These are phyloP conservation scores for Aphelinus atriplicis DNA, from an alignment of 1,140 invertebrate species.

Conservation along the genomic window DNA sequence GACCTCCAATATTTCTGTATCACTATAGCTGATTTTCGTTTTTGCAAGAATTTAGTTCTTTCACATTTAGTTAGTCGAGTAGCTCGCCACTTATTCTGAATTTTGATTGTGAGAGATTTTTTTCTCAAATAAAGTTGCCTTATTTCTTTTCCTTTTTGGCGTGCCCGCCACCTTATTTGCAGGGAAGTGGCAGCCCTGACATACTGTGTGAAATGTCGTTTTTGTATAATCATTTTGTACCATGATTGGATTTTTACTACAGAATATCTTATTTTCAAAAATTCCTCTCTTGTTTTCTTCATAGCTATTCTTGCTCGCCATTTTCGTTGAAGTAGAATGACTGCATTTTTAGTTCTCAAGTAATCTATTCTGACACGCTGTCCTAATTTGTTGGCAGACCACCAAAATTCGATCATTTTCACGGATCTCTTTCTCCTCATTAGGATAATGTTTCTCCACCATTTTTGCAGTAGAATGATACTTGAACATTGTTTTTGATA, in stretches of 20 bases:
- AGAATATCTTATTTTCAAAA: slow-evolving; percentile 44
- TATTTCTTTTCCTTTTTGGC: slow-evolving; percentile 18
- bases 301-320: slow-evolving; percentile 46
- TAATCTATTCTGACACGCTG: slow-evolving; percentile 47
- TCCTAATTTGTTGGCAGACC: slow-evolving; percentile 49
- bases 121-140: slow-evolving; percentile 45
- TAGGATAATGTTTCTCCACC: slow-evolving; percentile 43
- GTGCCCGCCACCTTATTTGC: slow-evolving; percentile 47
- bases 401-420: slow-evolving; percentile 56
- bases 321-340: slow-evolving; percentile 46
- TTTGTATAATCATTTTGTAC: slow-evolving; percentile 48
- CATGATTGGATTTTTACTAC: slow-evolving; percentile 53
- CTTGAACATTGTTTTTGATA: slow-evolving; percentile 29
- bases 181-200: slow-evolving; percentile 41
- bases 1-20: slow-evolving; percentile 46
- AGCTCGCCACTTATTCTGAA: slow-evolving; percentile 46
- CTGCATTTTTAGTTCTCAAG: slow-evolving; percentile 35
- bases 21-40: slow-evolving; percentile 34
- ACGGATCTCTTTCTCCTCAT: slow-evolving; percentile 34
- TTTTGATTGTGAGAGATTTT: slow-evolving; percentile 40
- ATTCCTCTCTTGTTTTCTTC: slow-evolving; percentile 50
- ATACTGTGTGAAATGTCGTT: slow-evolving; percentile 23
- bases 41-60: slow-evolving; percentile 35
- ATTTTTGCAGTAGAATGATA: slow-evolving; percentile 48
- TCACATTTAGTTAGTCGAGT: not conserved